Base-by-base conservation (phyloP, 2,888 invertebrate species). In the Thera obeliscata region DNA sequence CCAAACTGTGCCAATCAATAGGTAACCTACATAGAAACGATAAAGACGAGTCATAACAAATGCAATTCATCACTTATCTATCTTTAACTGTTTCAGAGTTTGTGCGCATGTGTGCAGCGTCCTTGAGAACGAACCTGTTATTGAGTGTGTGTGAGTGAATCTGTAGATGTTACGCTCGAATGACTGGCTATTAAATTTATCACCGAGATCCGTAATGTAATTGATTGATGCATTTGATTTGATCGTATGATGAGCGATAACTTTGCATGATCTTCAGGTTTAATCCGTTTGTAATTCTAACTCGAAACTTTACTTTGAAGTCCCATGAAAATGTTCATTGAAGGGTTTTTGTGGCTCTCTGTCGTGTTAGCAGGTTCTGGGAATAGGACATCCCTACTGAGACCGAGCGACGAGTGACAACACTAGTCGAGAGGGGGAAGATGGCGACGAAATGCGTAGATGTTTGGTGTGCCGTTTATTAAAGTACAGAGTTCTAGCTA, bases 11-110 rank as follows among this genome's bases (percentile, higher is more conserved):
- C 33, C 33, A 52, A 52, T 52, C 57, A 67, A 70, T 66, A 66
- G 9, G 43, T 69, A 69, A 66, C 69, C 69, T 58, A 74, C 61
- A 62, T 65, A 12, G 55, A 36, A 41, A 46, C 66, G 72, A 72
- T 70, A 71, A 67, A 22, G 50, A 35, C 43, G 58, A 71, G 69
- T 67, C 68, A 66, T 58, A 71, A 73, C 67, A 70, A 65, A 66
- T 56, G 55, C 52, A 63, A 71, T 71, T 69, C 58, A 63, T 56
- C 22, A 3, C 11, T 54, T 67, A 70, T 67, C 65, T 58, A 49
- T 41, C 5, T 50, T n/a, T 61, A 50, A 66, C 62, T 64, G 54
- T 56, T 55, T 62, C 49, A 61, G 56, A 56, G 33, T 2, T 33
- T 63, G 49, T 43, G 35, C 60, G 48, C 56, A 41, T 38, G 38